Evolutionary conservation across 2,888 invertebrate genomes (phyloP).

Genomic region (Drosophila acutilabella): DNA sequence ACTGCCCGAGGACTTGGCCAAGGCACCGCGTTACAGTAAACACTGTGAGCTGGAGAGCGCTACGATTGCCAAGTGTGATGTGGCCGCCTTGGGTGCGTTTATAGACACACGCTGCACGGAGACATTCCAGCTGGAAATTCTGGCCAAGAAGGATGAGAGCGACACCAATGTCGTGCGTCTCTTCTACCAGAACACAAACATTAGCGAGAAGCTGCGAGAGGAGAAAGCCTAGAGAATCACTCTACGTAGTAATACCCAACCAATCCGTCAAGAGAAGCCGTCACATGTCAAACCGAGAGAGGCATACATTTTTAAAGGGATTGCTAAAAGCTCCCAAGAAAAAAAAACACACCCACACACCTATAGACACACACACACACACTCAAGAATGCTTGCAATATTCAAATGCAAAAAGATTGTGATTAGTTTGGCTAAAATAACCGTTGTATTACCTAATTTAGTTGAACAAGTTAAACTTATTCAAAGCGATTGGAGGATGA

Average conservation of each 20-base stretch:
- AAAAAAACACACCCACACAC: slow-evolving; percentile 3
- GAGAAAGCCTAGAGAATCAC: slow-evolving; percentile 42
- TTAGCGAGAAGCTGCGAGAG: slow-evolving; percentile 76
- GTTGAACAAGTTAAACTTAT: slow-evolving; percentile 69
- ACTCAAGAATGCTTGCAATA: slow-evolving; percentile 60
- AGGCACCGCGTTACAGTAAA: slow-evolving; percentile 87
- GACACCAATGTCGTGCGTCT: slow-evolving; percentile 74
- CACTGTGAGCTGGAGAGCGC: slow-evolving; percentile 87
- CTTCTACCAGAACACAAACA: slow-evolving; percentile 82
- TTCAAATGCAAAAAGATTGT: slow-evolving; percentile 58
- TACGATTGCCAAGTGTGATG: slow-evolving; percentile 87
- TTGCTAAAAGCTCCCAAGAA: slow-evolving; percentile 38
- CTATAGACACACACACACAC: slow-evolving; percentile 23
- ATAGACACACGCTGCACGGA: slow-evolving; percentile 88
- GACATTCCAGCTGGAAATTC: slow-evolving; percentile 83
- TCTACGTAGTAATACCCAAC: background rate
- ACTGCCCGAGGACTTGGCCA: slow-evolving; percentile 87
- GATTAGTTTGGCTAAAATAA: slow-evolving; percentile 68
- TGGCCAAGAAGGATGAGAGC: slow-evolving; percentile 68
- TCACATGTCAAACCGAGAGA: slow-evolving; percentile 26
- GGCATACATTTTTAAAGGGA: slow-evolving; percentile 29
- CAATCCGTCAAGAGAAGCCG: slow-evolving; percentile 36
- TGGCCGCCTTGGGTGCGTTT: slow-evolving; percentile 88
- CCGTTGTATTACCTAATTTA: slow-evolving; percentile 70
- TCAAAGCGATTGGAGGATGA: slow-evolving; percentile 24